phyloP scores from a whole-genome alignment of 2,113 vertebrate species.

The Scophthalmus maximus region DNA sequence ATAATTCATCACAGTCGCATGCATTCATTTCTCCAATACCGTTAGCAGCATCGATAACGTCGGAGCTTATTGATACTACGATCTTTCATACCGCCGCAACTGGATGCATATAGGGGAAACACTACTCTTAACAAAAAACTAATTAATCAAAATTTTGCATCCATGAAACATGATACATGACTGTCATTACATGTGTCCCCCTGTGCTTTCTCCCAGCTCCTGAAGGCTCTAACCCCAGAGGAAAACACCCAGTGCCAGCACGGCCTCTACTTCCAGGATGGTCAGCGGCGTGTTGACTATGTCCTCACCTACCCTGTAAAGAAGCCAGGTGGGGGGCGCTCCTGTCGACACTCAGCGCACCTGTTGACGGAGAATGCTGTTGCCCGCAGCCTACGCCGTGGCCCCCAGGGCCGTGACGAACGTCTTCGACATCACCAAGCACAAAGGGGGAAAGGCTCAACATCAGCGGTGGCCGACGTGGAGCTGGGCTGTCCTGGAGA shows the following conservation, averaged over 20 bases:
- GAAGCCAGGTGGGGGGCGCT: conserved; percentile 79
- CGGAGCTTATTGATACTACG: too few species aligned
- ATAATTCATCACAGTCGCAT: too few species aligned
- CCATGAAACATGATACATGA: neutral
- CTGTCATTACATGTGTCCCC: too few species aligned
- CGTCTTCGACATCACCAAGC: neutral
- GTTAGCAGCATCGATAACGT: too few species aligned
- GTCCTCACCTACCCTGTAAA: conserved; percentile 93
- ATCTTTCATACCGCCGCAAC: too few species aligned
- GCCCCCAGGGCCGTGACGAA: conserved; percentile 28
- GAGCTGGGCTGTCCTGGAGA: conserved; percentile 62
- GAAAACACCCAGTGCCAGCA: conserved; percentile 86
- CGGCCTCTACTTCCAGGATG: conserved; percentile 94
- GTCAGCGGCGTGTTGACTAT: conserved; percentile 93
- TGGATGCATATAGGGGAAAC: too few species aligned
- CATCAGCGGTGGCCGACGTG: conserved; percentile 36
- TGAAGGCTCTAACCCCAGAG: conserved; percentile 89
- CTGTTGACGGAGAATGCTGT: conserved; percentile 76
- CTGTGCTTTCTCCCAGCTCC: conserved; percentile 78
- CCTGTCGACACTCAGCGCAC: conserved; percentile 71
- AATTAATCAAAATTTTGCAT: too few species aligned
- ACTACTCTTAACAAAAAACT: too few species aligned
- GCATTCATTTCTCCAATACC: too few species aligned
- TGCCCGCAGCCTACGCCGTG: conserved; percentile 71
- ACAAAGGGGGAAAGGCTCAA: neutral